Conservation (phyloP, 1,140 invertebrate species). For the Temnothorax longispinosus region DNA sequence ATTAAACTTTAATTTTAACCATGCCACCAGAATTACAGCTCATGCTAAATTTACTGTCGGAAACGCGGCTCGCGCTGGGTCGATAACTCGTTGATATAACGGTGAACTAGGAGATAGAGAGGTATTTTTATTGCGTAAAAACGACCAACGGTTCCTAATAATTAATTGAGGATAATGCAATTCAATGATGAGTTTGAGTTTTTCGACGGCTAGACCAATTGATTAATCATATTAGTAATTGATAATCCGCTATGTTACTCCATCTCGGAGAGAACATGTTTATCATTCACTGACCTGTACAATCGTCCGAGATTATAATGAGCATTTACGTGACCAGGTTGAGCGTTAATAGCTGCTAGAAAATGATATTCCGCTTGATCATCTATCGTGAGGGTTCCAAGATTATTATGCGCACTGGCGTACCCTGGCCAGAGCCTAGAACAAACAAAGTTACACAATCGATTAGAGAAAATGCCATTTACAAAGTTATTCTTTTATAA, state of each 20-base stretch:
- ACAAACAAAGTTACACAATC: slow-evolving; percentile 62
- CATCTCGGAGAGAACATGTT: neutral
- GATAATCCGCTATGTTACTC: neutral
- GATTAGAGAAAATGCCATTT: no score
- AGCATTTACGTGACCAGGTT: slow-evolving; percentile 92
- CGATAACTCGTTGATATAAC: slow-evolving; percentile 70
- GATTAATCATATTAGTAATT: slow-evolving; percentile 18
- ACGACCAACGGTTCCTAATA: slow-evolving; percentile 6
- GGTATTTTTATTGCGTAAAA: slow-evolving; percentile 37
- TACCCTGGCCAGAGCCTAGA: slow-evolving; percentile 94
- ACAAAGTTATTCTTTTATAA: slow-evolving; percentile 25
- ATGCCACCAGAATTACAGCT: slow-evolving; percentile 67
- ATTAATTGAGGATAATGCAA: slow-evolving; percentile 1
- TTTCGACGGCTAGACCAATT: neutral
- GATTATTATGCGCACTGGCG: slow-evolving; percentile 95
- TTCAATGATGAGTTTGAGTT: neutral
- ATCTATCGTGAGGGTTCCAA: slow-evolving; percentile 92
- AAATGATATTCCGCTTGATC: slow-evolving; percentile 92
- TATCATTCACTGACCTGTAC: slow-evolving; percentile 89
- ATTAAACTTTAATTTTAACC: slow-evolving; percentile 78
- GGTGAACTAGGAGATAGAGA: neutral
- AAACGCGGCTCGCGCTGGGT: slow-evolving; percentile 53
- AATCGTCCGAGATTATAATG: slow-evolving; percentile 95
- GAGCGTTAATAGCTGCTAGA: slow-evolving; percentile 90
- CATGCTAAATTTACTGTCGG: slow-evolving; percentile 71